Evolutionary conservation across 2,797 vertebrate genomes (phyloP), one percentile per base, ranked within the genome.

Genomic region (Scleropages formosus): DNA sequence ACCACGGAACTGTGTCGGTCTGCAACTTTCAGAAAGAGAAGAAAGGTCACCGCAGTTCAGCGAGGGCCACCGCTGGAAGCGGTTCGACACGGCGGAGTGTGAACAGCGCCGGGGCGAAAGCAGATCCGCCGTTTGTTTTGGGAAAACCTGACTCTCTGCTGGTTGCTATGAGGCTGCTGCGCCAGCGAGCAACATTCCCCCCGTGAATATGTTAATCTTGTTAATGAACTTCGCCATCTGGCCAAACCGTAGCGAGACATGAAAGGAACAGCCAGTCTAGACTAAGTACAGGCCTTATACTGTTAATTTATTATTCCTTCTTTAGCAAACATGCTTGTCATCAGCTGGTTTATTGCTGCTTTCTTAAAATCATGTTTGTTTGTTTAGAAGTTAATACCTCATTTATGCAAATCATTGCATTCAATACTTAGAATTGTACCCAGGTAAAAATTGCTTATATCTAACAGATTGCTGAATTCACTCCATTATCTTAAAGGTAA

Each of bases 141-240:
- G 18, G 9, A 9, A 61, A 20, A 16, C 16, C 18, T 7, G 44
- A 24, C 47, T 22, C 22, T 46, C 47, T 22, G 8, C 15, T 22
- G 47, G 44, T 69, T 69, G 44, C 67, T 51, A 51, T 20, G 67
- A 53, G 47, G 22, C n/a, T n/a, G n/a, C n/a, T n/a, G 16, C 59
- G 49, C 16, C 10, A 69, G 20, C 72, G 53, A 72, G 49, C 58
- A 58, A 72, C 51, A 56, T 53, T 16, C 53, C 49, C 69, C 27
- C 27, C 72, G 69, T 58, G 69, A 56, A 72, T 58, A 72, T 58
- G 49, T 58, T 72, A 72, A 72, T 56, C 69, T 59, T 22, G 59
- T 20, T 61, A 61, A 61, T 61, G 59, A 22, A 61, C 16, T 22
- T n/a, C 10, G 26, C 69, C 69, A 72, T 72, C 69, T 72, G 69